phyloP scores from a whole-genome alignment of 92 coral and sea anemone species.

The Umimayanthus kanabou region DNA sequence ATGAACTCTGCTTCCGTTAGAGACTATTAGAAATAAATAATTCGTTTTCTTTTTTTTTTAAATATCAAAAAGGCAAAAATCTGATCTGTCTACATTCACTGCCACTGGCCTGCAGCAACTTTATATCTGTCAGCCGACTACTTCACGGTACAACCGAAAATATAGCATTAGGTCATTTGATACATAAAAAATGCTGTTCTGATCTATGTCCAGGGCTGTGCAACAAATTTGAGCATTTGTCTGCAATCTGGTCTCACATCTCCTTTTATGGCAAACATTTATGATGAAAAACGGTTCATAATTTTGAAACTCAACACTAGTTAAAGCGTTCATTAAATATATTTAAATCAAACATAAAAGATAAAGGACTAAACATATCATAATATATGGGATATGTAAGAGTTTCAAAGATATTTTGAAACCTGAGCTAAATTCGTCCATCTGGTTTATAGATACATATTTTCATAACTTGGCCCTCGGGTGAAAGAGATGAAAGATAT shows the following conservation, averaged over 20 bases:
- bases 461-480: background rate
- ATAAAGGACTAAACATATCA: background rate
- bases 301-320: background rate
- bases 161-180: background rate
- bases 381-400: background rate
- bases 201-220: background rate
- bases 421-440: conserved; percentile 3
- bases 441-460: conserved; percentile 24
- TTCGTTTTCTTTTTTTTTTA: too few species aligned
- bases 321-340: background rate
- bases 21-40: too few species aligned
- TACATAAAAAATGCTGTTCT: background rate
- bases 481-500: background rate
- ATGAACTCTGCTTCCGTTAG: too few species aligned
- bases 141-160: background rate
- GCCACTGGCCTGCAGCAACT: background rate
- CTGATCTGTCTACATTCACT: background rate
- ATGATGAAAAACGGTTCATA: background rate
- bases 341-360: too few species aligned
- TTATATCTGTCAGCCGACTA: background rate
- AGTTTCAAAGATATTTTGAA: conserved; percentile 4
- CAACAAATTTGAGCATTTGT: background rate
- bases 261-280: background rate
- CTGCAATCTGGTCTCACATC: background rate
- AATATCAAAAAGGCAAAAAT: background rate